These are phyloP conservation scores for Bicyclus anynana DNA, from an alignment of 1,140 invertebrate species.

Conservation along the genomic window DNA sequence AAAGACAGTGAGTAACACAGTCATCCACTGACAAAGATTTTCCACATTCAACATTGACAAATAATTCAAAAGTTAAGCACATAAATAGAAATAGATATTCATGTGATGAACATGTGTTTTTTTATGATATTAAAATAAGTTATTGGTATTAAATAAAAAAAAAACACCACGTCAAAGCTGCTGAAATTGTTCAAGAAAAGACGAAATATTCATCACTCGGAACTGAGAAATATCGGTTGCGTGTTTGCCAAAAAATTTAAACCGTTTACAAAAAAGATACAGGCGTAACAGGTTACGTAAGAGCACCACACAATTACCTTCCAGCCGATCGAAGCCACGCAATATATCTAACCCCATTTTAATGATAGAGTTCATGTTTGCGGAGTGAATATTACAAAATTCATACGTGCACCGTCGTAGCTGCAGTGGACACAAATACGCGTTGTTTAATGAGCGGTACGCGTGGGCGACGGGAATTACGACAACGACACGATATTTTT, in stretches of 20 bases:
- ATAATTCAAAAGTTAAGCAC: too few relatives aligned
- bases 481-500: conserved; percentile 26
- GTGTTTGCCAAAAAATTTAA: conserved; percentile 1
- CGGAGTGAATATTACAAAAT: conserved; percentile 24
- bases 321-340: conserved; percentile 28
- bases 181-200: not conserved
- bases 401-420: conserved; percentile 35
- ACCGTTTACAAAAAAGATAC: not conserved
- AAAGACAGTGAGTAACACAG: too few relatives aligned
- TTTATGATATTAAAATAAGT: too few relatives aligned
- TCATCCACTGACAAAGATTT: too few relatives aligned
- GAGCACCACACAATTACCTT: conserved; percentile 28
- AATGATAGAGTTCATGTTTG: conserved; percentile 28
- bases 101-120: too few relatives aligned
- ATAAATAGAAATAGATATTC: too few relatives aligned
- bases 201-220: not conserved
- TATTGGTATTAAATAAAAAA: too few relatives aligned
- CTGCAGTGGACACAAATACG: conserved; percentile 39
- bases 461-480: conserved; percentile 35
- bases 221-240: not conserved
- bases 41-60: too few relatives aligned
- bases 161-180: too few relatives aligned
- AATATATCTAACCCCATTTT: conserved; percentile 26
- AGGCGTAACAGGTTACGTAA: conserved; percentile 22
- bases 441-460: conserved; percentile 29